A percentile compares a stretch with the other conserved stretches of the same genome.
Evolutionary conservation across 2,113 vertebrate species (phyloP).

Genomic region (Pelvicachromis taeniatus): DNA sequence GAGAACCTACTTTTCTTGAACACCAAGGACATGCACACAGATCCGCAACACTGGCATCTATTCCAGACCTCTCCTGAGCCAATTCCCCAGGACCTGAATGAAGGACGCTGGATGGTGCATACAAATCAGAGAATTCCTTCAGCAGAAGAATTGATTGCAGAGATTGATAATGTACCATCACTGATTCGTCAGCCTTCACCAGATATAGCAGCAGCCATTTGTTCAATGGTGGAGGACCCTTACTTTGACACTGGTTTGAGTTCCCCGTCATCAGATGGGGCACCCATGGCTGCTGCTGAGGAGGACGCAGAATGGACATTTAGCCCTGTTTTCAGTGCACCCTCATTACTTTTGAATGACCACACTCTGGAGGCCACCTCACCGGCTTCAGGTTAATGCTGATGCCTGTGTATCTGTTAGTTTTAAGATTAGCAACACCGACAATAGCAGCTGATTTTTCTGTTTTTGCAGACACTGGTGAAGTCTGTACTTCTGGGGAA

Average conservation of each 20-base stretch:
- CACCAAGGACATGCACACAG: background rate
- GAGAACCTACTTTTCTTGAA: background rate
- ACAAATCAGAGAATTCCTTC: background rate
- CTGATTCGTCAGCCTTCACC: background rate
- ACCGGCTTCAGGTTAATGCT: constrained; percentile 42
- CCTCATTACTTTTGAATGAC: constrained; percentile 31
- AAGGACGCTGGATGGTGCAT: background rate
- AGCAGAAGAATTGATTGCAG: background rate
- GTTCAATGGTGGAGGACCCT: constrained; percentile 74
- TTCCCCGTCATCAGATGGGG: background rate
- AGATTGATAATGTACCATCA: background rate
- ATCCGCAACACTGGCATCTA: background rate
- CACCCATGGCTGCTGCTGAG: background rate
- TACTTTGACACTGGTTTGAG: constrained; percentile 60
- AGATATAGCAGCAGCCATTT: background rate
- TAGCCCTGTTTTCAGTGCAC: background rate
- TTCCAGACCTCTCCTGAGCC: background rate
- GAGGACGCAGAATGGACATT: background rate
- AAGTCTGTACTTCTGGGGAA: constrained; percentile 66
- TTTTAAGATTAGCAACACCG: background rate
- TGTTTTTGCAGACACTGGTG: background rate
- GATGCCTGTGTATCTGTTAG: background rate
- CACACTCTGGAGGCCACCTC: constrained; percentile 1
- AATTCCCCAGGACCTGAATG: background rate
- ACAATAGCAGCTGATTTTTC: background rate